Evolutionary conservation across 2,113 vertebrate genomes (phyloP).

Genomic region (Atherinomorus stipes): DNA sequence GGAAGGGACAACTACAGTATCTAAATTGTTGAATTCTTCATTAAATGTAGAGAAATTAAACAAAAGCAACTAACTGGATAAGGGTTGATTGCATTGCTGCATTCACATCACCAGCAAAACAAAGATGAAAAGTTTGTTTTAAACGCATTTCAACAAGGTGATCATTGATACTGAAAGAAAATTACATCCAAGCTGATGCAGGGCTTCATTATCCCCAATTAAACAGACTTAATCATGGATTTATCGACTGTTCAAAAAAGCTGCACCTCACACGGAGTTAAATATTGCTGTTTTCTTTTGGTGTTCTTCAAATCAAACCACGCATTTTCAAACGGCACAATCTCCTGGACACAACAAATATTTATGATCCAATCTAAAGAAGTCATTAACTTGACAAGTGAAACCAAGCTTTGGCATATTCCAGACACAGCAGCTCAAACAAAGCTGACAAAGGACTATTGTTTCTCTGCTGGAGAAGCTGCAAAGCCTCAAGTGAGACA

Average conservation of each 20-base stretch:
- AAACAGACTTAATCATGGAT: slow-evolving; percentile 1
- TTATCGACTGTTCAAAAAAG: slow-evolving; percentile 1
- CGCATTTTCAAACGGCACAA: slow-evolving; percentile 7
- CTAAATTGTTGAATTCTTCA: too few species aligned
- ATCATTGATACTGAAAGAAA: too few species aligned
- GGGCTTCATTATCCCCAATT: not conserved
- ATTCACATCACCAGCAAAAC: too few species aligned
- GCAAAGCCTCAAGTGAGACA: slow-evolving; percentile 33
- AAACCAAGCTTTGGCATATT: slow-evolving; percentile 31
- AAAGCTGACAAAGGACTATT: slow-evolving; percentile 55
- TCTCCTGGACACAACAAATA: slow-evolving; percentile 9
- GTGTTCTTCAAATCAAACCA: not conserved
- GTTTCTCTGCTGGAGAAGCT: slow-evolving; percentile 39
- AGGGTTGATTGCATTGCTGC: not conserved
- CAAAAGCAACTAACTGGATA: not conserved
- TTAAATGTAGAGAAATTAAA: too few species aligned
- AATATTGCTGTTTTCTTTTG: not conserved
- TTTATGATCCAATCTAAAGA: slow-evolving; percentile 41
- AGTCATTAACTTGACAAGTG: slow-evolving; percentile 49
- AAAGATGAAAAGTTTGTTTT: not conserved
- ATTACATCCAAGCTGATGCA: not conserved
- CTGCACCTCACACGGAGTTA: not conserved
- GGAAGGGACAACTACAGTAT: too few species aligned
- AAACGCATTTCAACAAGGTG: not conserved
- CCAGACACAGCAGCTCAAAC: slow-evolving; percentile 41